Evolutionary conservation across 1,140 invertebrate genomes (phyloP), one percentile per base, ranked within the genome.

Genomic region (Coenobita brevimanus): DNA sequence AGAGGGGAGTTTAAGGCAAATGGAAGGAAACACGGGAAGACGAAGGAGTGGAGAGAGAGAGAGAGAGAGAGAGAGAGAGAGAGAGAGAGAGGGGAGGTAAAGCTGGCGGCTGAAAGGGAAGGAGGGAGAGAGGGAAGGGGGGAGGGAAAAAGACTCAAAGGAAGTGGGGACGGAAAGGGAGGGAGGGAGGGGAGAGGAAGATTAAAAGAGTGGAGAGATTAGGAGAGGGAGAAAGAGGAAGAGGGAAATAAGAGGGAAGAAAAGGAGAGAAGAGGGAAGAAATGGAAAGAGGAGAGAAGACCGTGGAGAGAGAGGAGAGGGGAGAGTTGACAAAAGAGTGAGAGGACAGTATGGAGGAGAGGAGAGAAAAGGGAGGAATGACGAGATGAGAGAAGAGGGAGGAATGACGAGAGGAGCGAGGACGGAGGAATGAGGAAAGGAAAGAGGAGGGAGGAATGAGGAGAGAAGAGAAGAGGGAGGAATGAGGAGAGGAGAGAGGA

Each of bases 171-270:
- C 13, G 54, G 54, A 57, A n/a, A 57, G 54, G 54, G 54, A 57
- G 10, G n/a, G 54, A 57, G 54, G 54, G 54, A 57, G 54, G 10
- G n/a, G n/a, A n/a, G 13, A n/a, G 54, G 54, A 57, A n/a, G n/a
- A 27, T 30, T 41, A 24, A 46, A 78, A 8, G 36, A 30, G 33
- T 15, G 36, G 50, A 57, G 50, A 1, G 50, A 79, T 46, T 17
- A 33, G 36, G 76, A 24, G 50, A 79, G 50, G n/a, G 76, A 79
- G 76, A 46, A 15, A 79, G 46, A 33, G 76, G 36, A 13, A 21
- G 76, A 33, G 50, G 27, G 46, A 33, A 57, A n/a, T 13, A 57
- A 13, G 54, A n/a, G 13, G 13, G 54, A 13, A n/a, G 54, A 13
- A 10, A 57, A 13, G 54, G 10, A 57, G 54, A 57, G n/a, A 57